Conservation (phyloP, 92 coral and sea anemone genomes). For the Porites rus region DNA sequence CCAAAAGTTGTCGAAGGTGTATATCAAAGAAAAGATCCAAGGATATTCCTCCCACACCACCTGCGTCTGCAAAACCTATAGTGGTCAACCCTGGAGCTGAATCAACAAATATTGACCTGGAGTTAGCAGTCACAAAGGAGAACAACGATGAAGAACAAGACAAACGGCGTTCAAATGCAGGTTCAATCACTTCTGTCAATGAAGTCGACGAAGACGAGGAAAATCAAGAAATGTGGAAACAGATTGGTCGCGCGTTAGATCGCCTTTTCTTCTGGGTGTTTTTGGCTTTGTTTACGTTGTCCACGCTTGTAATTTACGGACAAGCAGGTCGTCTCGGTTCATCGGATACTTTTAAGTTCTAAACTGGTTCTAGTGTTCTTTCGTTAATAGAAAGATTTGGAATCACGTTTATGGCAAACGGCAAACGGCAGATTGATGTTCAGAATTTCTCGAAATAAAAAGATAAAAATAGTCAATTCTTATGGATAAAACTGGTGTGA, state of each 20-base stretch:
- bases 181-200: slow-evolving; percentile 25
- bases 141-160: neutral
- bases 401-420: no score
- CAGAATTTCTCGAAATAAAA: no score
- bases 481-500: no score
- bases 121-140: slow-evolving; percentile 3
- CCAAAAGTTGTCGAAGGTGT: no score
- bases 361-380: neutral
- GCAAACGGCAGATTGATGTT: no score
- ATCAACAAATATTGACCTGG: neutral
- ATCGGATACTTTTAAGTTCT: neutral
- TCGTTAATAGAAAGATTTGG: no score
- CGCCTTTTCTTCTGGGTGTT: slow-evolving; percentile 74
- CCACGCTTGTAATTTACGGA: slow-evolving; percentile 28
- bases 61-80: no score
- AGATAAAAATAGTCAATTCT: no score
- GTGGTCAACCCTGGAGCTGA: neutral
- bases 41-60: neutral
- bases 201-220: slow-evolving; percentile 8
- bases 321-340: neutral
- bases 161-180: slow-evolving; percentile 20
- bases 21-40: neutral
- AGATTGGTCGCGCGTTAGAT: slow-evolving; percentile 62
- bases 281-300: slow-evolving; percentile 15
- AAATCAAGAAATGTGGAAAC: slow-evolving; percentile 53